Base-by-base conservation (phyloP, 2,797 vertebrate species). In the Hapalemur alaotrensis region DNA sequence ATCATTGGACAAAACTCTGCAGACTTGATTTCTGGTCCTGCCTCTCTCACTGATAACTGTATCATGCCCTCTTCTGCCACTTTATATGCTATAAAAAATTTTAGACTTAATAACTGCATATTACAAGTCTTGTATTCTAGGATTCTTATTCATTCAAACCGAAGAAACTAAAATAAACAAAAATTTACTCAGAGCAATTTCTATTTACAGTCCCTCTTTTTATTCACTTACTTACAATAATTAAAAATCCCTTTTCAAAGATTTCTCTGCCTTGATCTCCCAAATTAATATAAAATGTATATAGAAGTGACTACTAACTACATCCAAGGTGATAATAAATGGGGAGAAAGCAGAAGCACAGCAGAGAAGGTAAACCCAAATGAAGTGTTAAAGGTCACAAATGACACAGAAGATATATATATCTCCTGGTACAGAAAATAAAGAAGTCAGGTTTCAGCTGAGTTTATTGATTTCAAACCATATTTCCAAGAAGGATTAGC, bases 401-500 rank as follows among this genome's bases (percentile, higher is more conserved):
- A 12, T 23, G 25, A 48, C 38, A 75, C 0, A 63, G 28, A 85
- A 20, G 15, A 43, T 72, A 23, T 12, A 87, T 52, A 23, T 12
- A 87, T 52, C 5, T 81, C 30, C 59, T 30, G 35, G 23, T 30
- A 83, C 0, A 67, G 30, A 90, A 86, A 85, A 76, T 30, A 54
- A 84, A 54, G 25, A 72, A 67, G 41, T 52, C 11, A 93, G 97
- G 70, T 63, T 93, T 69, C 67, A 91, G 59, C 82, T 97, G 89
- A 97, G 69, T n/a, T 93, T 70, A 93, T 79, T 4, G 0, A 82
- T 96, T 93, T 94, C 41, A 30, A 75, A 76, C 32, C 13, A 2
- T 35, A 80, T 83, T 88, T 63, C 43, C 32, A 94, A 41, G 48
- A 61, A 84, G 46, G n/a, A 93, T 73, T 70, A 96, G 89, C 48